Evolutionary conservation across 2,888 invertebrate genomes (phyloP).

Genomic region (Rhynchonema sp.): DNA sequence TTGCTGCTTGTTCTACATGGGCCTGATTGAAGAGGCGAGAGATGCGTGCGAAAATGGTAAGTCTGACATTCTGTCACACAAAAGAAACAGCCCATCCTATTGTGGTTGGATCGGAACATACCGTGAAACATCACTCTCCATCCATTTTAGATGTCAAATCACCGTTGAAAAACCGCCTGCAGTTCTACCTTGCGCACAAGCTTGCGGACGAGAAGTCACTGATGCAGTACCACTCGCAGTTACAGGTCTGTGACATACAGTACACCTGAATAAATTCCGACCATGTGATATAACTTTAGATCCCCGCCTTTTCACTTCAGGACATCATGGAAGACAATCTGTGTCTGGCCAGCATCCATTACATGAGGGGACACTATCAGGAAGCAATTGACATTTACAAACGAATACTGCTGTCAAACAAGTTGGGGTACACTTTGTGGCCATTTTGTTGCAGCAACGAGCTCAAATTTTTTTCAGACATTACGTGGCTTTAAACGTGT

Average conservation of each 20-base stretch:
- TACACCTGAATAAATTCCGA: too few species aligned
- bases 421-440: constrained; percentile 40
- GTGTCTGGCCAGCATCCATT: constrained; percentile 84
- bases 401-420: constrained; percentile 66
- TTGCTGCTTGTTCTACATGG: constrained; percentile 84
- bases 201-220: constrained; percentile 64
- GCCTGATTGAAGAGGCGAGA: constrained; percentile 52
- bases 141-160: too few species aligned
- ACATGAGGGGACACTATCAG: constrained; percentile 82
- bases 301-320: too few species aligned
- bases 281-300: too few species aligned
- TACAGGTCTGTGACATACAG: too few species aligned
- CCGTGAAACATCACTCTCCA: too few species aligned
- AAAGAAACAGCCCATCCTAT: too few species aligned
- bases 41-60: constrained; percentile 38
- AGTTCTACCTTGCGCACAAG: constrained; percentile 83
- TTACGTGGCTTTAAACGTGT: constrained; percentile 79
- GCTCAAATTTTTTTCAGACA: constrained; percentile 41
- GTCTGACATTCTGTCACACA: too few species aligned
- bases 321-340: constrained; percentile 83
- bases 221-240: constrained; percentile 58
- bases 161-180: constrained; percentile 51
- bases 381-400: constrained; percentile 98
- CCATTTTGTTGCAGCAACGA: neutral
- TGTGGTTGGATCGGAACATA: too few species aligned